phyloP scores from a whole-genome alignment of 1,140 invertebrate species.

The Radopholus similis region DNA sequence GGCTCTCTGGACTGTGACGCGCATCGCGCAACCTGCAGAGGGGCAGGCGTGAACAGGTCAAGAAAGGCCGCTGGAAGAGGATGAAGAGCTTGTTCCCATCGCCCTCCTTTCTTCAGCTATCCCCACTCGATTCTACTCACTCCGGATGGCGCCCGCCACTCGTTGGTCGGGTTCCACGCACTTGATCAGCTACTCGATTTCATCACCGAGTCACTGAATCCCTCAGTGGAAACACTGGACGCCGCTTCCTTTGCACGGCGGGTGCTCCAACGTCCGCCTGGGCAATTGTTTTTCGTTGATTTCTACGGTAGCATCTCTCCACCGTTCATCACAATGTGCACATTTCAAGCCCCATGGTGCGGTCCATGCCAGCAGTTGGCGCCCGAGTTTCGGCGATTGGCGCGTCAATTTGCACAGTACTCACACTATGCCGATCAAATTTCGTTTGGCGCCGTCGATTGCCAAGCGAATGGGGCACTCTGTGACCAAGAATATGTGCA shows the following conservation, averaged over 20 bases:
- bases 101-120: constrained; percentile 67
- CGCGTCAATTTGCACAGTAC: constrained; percentile 17
- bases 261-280: constrained; percentile 63
- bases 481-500: constrained; percentile 67
- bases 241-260: constrained; percentile 65
- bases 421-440: constrained; percentile 52
- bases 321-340: not conserved
- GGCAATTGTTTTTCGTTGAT: constrained; percentile 69
- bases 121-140: constrained; percentile 71
- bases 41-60: constrained; percentile 49
- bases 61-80: not conserved
- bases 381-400: constrained; percentile 52
- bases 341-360: constrained; percentile 64
- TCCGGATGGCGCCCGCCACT: constrained; percentile 61
- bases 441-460: constrained; percentile 71
- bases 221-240: constrained; percentile 67
- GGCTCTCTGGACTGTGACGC: constrained; percentile 67
- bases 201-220: constrained; percentile 66
- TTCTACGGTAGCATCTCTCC: constrained; percentile 66
- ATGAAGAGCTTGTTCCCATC: not conserved
- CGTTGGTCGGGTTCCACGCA: constrained; percentile 68
- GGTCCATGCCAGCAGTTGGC: constrained; percentile 65
- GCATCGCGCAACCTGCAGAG: constrained; percentile 62
- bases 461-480: constrained; percentile 66
- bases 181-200: constrained; percentile 69